Base-by-base conservation (phyloP, 2,797 vertebrate species). In the Cyprinella venusta region DNA sequence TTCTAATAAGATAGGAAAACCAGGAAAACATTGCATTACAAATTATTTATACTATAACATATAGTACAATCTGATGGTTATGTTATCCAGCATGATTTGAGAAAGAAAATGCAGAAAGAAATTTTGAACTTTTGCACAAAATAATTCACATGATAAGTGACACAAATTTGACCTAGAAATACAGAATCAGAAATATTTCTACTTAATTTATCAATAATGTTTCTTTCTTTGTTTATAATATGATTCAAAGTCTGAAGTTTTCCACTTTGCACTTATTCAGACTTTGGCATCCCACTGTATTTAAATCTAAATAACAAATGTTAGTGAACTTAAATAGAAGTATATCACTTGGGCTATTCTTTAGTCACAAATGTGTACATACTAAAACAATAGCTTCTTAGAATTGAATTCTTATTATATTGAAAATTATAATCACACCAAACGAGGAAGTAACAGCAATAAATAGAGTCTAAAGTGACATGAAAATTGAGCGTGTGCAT, bases 381-480 rank as follows among this genome's bases (percentile, higher is more conserved):
- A 64, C 15, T 63, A 30, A 63, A 42, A 72, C 69, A 50, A 63
- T 18, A 74, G 59, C 69, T 36, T 33, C 65, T 82, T 54, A 50
- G 38, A n/a, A 50, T 18, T 79, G 40, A 59, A 45, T 85, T 72
- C 24, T 50, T 52, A 67, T 59, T 75, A 75, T 69, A 36, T 68
- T 69, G 59, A 76, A 59, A 72, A 69, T 40, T 82, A 67, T 45
- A 48, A 48, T 69, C 64, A 76, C 50, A 76, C 63, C 36, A 76
- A 82, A 76, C 21, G 50, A 76, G 48, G 61, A 56, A 19, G 16
- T 30, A 33, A 38, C 72, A 56, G 74, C 81, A 59, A 74, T 83
- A 83, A 82, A 68, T 82, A 76, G 48, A 48, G 26, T 69, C 38
- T 69, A 77, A 82, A 69, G 24, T 82, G 72, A 82, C 38, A 76